Evolutionary conservation across 2,113 vertebrate species (phyloP).

Genomic region (Melozone crissalis): DNA sequence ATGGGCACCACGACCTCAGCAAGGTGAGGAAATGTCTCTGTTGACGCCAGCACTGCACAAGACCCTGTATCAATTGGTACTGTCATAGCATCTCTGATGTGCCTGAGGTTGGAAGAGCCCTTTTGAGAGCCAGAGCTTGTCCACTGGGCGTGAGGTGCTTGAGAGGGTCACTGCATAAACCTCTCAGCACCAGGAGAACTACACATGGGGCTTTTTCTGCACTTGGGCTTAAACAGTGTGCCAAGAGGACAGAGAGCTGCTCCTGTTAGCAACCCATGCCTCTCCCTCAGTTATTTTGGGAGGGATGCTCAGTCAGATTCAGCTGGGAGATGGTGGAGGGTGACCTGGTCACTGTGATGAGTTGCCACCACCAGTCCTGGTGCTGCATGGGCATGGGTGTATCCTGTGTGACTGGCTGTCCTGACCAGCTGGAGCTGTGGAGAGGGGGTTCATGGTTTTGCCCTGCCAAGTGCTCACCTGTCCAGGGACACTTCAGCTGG

Average conservation of each 20-base stretch:
- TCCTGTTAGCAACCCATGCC: background rate
- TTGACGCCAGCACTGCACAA: background rate
- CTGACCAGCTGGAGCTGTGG: accelerated
- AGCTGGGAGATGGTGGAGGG: background rate
- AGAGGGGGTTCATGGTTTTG: background rate
- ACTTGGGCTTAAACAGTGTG: background rate
- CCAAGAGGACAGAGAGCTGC: background rate
- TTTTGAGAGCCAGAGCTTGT: background rate
- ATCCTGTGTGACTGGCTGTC: accelerated
- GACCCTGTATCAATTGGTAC: accelerated
- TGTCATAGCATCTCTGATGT: background rate
- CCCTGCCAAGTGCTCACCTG: background rate
- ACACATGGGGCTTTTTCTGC: background rate
- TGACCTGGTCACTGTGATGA: background rate
- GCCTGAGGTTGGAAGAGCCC: background rate
- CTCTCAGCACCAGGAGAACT: background rate
- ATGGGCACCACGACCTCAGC: background rate
- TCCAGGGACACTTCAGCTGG: background rate
- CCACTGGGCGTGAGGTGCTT: background rate
- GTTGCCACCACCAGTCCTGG: background rate
- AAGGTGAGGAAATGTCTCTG: background rate
- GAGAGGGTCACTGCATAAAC: background rate
- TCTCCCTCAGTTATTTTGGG: background rate
- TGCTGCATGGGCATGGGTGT: accelerated
- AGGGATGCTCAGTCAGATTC: background rate